Percentiles rank a stretch among this genome's conserved stretches.
These are phyloP conservation scores for Rhopalosiphum maidis DNA, from an alignment of 1,140 invertebrate species.

Conservation along the genomic window DNA sequence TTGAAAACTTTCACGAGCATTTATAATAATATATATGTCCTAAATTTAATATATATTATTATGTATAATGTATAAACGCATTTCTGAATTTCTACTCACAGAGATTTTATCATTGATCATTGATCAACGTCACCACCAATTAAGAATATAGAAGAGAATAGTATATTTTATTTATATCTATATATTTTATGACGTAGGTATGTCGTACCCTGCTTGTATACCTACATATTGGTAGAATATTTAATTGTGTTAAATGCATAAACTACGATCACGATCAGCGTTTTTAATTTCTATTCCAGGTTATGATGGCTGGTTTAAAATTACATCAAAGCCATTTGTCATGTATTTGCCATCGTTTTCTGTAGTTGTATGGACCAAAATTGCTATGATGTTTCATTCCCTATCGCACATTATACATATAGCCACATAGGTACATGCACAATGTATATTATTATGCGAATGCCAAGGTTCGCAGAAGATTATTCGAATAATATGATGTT, in stretches of 20 bases:
- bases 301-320: background rate
- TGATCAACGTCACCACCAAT: background rate
- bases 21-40: background rate
- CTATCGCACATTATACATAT: background rate
- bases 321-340: background rate
- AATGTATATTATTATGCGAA: conserved; percentile 3
- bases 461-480: conserved; percentile 12
- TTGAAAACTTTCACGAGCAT: background rate
- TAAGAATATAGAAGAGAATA: background rate
- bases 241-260: background rate
- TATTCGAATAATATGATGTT: background rate
- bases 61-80: background rate
- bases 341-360: background rate
- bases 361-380: background rate
- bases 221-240: background rate
- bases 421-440: background rate
- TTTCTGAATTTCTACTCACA: background rate
- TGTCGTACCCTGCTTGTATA: background rate
- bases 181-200: background rate
- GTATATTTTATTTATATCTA: background rate
- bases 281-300: background rate
- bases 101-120: background rate
- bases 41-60: conserved; percentile 10
- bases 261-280: background rate
- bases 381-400: background rate